Percentiles rank a stretch among this genome's conserved stretches.
These are phyloP conservation scores for Erynnis tages DNA, from an alignment of 2,888 invertebrate species.

Conservation along the genomic window DNA sequence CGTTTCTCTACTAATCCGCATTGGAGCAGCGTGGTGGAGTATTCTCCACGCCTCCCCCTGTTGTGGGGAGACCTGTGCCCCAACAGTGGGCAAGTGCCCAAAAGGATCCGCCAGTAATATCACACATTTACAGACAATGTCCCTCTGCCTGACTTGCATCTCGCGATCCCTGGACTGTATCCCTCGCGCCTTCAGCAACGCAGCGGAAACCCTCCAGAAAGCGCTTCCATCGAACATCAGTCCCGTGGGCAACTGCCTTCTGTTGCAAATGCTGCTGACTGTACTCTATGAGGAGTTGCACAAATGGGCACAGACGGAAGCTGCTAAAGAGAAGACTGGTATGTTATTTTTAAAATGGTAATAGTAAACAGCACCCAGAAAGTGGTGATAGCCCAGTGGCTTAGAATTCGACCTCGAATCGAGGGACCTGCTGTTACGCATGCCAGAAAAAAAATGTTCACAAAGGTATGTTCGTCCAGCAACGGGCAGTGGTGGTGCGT, in stretches of 20 bases:
- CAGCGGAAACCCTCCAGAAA: slow-evolving; percentile 84
- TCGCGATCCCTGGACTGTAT: slow-evolving; percentile 86
- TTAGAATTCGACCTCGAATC: too few relatives aligned
- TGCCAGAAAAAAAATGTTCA: too few relatives aligned
- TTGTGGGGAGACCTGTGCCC: too few relatives aligned
- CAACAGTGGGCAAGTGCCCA: too few relatives aligned
- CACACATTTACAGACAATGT: slow-evolving; percentile 81
- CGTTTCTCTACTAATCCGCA: too few relatives aligned
- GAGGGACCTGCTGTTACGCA: too few relatives aligned
- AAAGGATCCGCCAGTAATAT: background rate
- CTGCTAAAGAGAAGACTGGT: slow-evolving; percentile 59
- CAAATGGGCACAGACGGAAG: slow-evolving; percentile 70
- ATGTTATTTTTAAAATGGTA: background rate
- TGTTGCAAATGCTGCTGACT: slow-evolving; percentile 87
- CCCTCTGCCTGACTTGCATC: slow-evolving; percentile 86
- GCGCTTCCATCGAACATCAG: slow-evolving; percentile 85
- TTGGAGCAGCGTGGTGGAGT: too few relatives aligned
- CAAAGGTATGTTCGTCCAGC: too few relatives aligned
- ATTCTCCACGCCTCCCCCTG: too few relatives aligned
- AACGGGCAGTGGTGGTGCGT: too few relatives aligned
- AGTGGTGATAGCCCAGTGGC: too few relatives aligned
- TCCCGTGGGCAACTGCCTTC: slow-evolving; percentile 86
- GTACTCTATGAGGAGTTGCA: slow-evolving; percentile 85
- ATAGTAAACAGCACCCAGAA: too few relatives aligned
- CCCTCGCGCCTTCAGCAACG: slow-evolving; percentile 80